Evolutionary conservation across 2,797 vertebrate species (phyloP), one percentile per base, ranked within the genome.

Genomic region (Chaunax sp.): DNA sequence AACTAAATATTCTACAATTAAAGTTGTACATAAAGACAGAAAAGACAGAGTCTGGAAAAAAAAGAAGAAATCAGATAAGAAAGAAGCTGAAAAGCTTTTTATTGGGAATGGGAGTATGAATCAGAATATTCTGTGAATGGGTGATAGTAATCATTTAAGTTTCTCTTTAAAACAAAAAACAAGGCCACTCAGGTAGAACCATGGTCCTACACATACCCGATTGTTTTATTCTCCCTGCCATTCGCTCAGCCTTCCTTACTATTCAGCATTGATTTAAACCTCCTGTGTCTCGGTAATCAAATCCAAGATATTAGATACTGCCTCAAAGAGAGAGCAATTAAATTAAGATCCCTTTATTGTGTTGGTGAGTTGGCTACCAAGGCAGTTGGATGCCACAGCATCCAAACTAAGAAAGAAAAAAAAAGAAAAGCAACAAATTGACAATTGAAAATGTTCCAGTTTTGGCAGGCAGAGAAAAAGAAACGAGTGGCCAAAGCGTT

Each of bases 381-480:
- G 25, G 70, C 72, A 81, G 53, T 77, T 69, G 58, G 69, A 52
- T 59, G 60, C 70, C 28, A 69, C 8, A 12, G 54, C 69, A 70
- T 71, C 64, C 56, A 53, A 74, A 58, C 16, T 14, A 41, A 23
- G 15, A 60, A n/a, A 65, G 30, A 63, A 38, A 28, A 26, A 33
- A 20, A 19, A 35, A 6, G 2, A 51, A 15, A 72, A 20, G 30
- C 55, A 85, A 87, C 71, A 83, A 84, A 87, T 70, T 74, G 77
- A 83, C 85, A 84, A 86, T 87, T 89, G 82, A 88, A 85, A 86
- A 76, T 71, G 60, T 63, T 82, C 59, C 30, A 33, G 47, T 28
- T 70, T 74, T 85, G 85, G 77, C 83, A 80, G 76, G 78, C 0
- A 13, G 37, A 47, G 57, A 69, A 51, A 67, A 62, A 56, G 41